Percentiles rank a stretch among this genome's conserved stretches.
Conservation (phyloP, 2,888 invertebrate genomes). For the Trisateles emortualis region DNA sequence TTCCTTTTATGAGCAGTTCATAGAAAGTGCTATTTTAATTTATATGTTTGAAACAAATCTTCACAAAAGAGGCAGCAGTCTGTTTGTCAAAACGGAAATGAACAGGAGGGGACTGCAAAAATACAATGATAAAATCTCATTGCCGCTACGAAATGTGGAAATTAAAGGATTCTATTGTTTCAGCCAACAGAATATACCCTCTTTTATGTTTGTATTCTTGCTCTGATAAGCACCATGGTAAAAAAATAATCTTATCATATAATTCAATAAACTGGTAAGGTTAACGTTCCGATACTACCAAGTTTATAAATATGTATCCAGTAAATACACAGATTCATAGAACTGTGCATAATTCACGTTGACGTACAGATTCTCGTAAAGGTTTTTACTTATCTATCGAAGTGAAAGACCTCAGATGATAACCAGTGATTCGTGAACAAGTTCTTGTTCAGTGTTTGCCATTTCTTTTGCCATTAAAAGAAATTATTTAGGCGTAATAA, state of each 20-base stretch:
- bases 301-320: slow-evolving; percentile 23
- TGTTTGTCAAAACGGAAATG: slow-evolving; percentile 45
- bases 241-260: background rate
- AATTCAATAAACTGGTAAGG: background rate
- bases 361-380: slow-evolving; percentile 40
- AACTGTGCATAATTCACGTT: slow-evolving; percentile 45
- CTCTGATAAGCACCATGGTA: background rate
- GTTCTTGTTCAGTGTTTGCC: slow-evolving; percentile 45
- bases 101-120: slow-evolving; percentile 35
- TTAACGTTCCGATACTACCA: slow-evolving; percentile 17
- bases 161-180: slow-evolving; percentile 40
- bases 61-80: slow-evolving; percentile 21
- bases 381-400: slow-evolving; percentile 43
- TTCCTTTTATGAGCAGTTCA: too few relatives aligned
- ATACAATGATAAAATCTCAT: slow-evolving; percentile 34
- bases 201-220: background rate
- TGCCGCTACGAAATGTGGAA: slow-evolving; percentile 24
- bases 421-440: slow-evolving; percentile 46
- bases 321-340: slow-evolving; percentile 36
- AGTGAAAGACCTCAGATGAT: slow-evolving; percentile 44
- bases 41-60: slow-evolving; percentile 14
- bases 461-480: slow-evolving; percentile 52
- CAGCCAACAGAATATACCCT: slow-evolving; percentile 11
- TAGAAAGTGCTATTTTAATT: too few relatives aligned
- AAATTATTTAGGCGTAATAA: slow-evolving; percentile 60